Evolutionary conservation across 1,140 invertebrate species (phyloP).

Genomic region (Limonius californicus): DNA sequence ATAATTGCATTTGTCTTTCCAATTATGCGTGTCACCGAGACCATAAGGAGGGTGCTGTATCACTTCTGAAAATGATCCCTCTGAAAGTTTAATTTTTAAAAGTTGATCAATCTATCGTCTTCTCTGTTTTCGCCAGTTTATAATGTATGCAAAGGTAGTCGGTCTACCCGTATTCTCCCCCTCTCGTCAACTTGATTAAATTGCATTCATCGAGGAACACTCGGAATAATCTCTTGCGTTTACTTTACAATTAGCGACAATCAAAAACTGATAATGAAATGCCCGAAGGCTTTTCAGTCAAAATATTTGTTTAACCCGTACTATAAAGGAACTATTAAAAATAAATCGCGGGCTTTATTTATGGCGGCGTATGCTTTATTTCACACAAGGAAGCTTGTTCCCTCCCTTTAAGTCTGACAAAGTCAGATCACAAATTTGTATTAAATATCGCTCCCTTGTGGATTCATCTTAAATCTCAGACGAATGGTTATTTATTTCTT

Average conservation of each 20-base stretch:
- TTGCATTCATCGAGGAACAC: neutral
- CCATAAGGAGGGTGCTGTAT: conserved; percentile 26
- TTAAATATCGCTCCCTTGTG: conserved; percentile 7
- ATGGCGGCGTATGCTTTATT: too few relatives aligned
- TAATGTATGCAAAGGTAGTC: neutral
- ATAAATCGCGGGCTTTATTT: too few relatives aligned
- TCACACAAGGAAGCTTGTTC: too few relatives aligned
- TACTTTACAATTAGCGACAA: neutral
- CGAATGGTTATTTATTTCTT: conserved; percentile 11
- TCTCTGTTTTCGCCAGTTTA: neutral
- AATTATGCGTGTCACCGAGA: conserved; percentile 34
- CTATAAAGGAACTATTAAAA: too few relatives aligned
- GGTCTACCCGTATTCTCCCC: neutral
- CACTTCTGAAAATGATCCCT: conserved; percentile 19
- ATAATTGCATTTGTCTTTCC: conserved; percentile 37
- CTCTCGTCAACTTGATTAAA: neutral
- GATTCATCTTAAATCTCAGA: conserved; percentile 2
- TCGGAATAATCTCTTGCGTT: neutral
- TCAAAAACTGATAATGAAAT: neutral
- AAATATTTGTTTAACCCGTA: too few relatives aligned
- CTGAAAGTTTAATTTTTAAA: conserved; percentile 27
- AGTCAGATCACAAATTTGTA: neutral
- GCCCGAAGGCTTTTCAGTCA: neutral
- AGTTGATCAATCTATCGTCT: conserved; percentile 31
- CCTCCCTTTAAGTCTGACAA: neutral